A percentile compares a stretch with the other conserved stretches of the same genome.
Conservation (phyloP, 1,140 invertebrate species). For the Adelges cooleyi region DNA sequence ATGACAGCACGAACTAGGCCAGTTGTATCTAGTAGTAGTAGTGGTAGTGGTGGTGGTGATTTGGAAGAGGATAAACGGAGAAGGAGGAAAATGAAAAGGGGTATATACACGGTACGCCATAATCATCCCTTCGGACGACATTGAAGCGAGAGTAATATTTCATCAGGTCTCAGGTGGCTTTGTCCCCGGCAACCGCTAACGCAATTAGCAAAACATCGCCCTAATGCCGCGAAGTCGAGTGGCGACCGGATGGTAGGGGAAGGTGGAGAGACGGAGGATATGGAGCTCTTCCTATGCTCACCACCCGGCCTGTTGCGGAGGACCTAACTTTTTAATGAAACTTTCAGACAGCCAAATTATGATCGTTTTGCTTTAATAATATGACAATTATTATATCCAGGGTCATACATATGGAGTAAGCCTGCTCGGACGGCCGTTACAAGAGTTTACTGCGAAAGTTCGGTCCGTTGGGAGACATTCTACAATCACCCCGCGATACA, state of each 20-base stretch:
- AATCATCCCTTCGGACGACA: conserved; percentile 25
- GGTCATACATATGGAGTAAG: background rate
- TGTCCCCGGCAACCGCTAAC: conserved; percentile 26
- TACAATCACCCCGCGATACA: too few species aligned
- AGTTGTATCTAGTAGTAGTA: too few species aligned
- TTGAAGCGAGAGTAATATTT: conserved; percentile 27
- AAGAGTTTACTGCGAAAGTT: conserved; percentile 23
- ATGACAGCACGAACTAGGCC: too few species aligned
- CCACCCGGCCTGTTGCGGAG: background rate
- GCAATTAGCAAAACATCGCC: conserved; percentile 28
- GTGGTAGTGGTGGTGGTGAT: background rate
- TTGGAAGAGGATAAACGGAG: background rate
- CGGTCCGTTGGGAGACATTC: conserved; percentile 6
- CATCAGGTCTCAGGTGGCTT: conserved; percentile 28
- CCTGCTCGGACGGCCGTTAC: conserved; percentile 10
- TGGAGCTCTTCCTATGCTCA: too few species aligned
- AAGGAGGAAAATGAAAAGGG: background rate
- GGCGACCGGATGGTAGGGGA: too few species aligned
- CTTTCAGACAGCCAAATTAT: conserved; percentile 13
- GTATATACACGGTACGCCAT: background rate
- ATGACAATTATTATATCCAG: conserved; percentile 20
- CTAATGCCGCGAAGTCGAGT: background rate
- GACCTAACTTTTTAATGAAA: conserved; percentile 21
- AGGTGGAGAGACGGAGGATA: too few species aligned
- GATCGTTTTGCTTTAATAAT: conserved; percentile 29